These are phyloP conservation scores for Halictus rubicundus DNA, from an alignment of 1,140 invertebrate species.

Conservation along the genomic window DNA sequence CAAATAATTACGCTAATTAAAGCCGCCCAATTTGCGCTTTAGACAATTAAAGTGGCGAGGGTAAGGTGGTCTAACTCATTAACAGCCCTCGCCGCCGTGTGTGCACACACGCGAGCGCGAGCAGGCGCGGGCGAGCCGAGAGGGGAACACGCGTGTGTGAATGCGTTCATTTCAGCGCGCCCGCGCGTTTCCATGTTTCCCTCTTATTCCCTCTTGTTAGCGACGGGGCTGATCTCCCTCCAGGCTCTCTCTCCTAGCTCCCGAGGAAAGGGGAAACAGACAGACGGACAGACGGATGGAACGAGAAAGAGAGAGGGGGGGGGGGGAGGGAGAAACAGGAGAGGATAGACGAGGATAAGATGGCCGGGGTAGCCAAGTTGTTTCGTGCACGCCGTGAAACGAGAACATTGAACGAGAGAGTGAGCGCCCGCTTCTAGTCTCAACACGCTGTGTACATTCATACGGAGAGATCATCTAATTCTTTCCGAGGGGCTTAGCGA, in stretches of 20 bases:
- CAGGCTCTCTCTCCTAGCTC: neutral
- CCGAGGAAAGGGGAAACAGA: neutral
- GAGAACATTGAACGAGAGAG: constrained; percentile 2
- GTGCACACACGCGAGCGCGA: constrained; percentile 15
- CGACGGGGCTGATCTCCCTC: constrained; percentile 21
- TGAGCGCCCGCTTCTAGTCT: neutral
- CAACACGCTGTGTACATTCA: neutral
- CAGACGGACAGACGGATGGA: too few relatives aligned
- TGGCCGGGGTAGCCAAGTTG: constrained; percentile 26
- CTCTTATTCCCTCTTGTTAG: constrained; percentile 50
- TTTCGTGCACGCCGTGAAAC: constrained; percentile 28
- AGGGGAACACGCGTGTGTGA: constrained; percentile 29
- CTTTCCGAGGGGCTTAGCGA: neutral
- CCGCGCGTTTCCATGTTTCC: constrained; percentile 40
- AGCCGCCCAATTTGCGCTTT: constrained; percentile 78
- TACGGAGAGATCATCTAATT: neutral
- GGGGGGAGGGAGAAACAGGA: too few relatives aligned
- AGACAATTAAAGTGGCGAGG: constrained; percentile 77
- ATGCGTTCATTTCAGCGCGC: constrained; percentile 39
- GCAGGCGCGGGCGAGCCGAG: neutral
- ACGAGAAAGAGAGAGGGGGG: neutral
- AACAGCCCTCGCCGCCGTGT: constrained; percentile 56
- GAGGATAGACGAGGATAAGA: constrained; percentile 20
- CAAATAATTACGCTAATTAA: constrained; percentile 80
- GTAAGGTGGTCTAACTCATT: constrained; percentile 72